phyloP scores from a whole-genome alignment of 2,113 vertebrate species.

The Aplodontia rufa region DNA sequence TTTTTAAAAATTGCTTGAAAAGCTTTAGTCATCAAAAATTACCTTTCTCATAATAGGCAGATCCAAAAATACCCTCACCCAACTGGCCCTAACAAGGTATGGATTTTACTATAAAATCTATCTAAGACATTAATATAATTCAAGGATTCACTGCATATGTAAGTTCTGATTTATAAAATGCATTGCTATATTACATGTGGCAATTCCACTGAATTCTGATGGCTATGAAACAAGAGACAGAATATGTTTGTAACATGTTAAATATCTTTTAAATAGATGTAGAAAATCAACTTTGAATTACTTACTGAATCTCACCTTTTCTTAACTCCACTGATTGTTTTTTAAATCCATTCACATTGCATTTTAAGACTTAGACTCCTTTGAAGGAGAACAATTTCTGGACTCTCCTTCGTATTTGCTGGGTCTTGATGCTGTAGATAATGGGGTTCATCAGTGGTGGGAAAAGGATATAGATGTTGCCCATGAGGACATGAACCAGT shows the following conservation, averaged over 20 bases:
- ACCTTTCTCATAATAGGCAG: not conserved
- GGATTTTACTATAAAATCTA: not conserved
- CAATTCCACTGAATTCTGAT: not conserved
- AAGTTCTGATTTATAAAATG: not conserved
- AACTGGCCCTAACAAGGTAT: not conserved
- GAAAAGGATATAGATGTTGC: slow-evolving; percentile 67
- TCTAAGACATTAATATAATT: not conserved
- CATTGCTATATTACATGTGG: not conserved
- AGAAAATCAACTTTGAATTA: not conserved
- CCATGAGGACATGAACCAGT: slow-evolving; percentile 68
- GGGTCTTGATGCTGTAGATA: slow-evolving; percentile 57
- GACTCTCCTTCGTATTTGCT: not conserved
- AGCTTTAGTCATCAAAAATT: not conserved
- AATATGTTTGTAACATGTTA: not conserved
- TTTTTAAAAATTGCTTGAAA: not conserved
- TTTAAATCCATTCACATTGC: not conserved
- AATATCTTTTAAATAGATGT: not conserved
- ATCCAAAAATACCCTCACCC: not conserved
- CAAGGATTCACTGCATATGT: not conserved
- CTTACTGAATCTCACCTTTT: not conserved
- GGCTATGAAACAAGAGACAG: no score
- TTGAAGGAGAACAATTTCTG: not conserved
- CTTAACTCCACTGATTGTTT: not conserved
- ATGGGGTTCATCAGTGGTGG: slow-evolving; percentile 66
- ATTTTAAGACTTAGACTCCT: not conserved